Percentiles rank a stretch among this genome's conserved stretches.
Evolutionary conservation across 2,888 invertebrate genomes (phyloP).

Genomic region (Plutella xylostella): DNA sequence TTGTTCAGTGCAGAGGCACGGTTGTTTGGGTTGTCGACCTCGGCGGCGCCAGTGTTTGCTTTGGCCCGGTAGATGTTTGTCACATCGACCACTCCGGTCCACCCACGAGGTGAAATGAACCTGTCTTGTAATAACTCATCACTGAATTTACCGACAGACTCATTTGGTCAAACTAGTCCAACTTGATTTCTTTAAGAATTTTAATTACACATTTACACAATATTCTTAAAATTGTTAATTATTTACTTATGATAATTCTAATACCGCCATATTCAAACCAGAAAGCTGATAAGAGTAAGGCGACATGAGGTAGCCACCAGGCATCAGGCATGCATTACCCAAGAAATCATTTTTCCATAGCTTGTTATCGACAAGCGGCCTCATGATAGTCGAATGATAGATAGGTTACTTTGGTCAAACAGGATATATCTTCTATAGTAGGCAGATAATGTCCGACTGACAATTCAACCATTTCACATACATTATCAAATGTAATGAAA

Average conservation of each 20-base stretch:
- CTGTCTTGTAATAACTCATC: neutral
- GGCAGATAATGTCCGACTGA: slow-evolving; percentile 52
- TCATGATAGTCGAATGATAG: slow-evolving; percentile 54
- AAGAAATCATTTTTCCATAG: slow-evolving; percentile 19
- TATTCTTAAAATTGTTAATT: too few species aligned
- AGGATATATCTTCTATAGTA: slow-evolving; percentile 45
- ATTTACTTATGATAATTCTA: too few species aligned
- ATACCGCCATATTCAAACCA: too few species aligned
- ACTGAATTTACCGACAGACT: too few species aligned
- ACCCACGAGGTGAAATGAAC: slow-evolving; percentile 40
- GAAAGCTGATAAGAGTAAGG: too few species aligned
- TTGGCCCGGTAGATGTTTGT: slow-evolving; percentile 4
- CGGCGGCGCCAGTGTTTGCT: slow-evolving; percentile 34
- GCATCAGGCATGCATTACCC: too few species aligned
- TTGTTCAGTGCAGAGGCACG: slow-evolving; percentile 21
- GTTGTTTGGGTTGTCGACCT: slow-evolving; percentile 47
- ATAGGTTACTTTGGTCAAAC: slow-evolving; percentile 53
- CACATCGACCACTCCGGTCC: slow-evolving; percentile 39
- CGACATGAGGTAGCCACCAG: too few species aligned
- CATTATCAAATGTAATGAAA: too few species aligned
- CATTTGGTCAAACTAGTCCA: too few species aligned
- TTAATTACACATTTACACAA: too few species aligned
- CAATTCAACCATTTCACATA: too few species aligned
- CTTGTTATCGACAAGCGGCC: slow-evolving; percentile 43
- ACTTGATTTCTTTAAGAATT: too few species aligned